These are phyloP conservation scores for Arrhamphus sclerolepis DNA, from an alignment of 2,797 vertebrate genomes.

Conservation along the genomic window DNA sequence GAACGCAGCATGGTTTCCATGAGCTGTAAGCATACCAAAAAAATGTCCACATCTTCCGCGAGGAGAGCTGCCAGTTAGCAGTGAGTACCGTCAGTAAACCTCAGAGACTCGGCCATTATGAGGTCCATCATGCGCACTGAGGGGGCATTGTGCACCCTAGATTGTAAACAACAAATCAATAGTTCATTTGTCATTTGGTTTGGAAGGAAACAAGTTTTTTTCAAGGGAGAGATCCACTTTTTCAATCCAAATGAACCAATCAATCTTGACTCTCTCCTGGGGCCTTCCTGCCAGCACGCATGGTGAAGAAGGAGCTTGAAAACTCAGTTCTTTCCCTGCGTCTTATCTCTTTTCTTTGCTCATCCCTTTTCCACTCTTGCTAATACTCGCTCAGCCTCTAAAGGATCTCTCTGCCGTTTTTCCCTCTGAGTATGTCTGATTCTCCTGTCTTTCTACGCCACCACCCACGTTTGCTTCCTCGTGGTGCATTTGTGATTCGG, in stretches of 20 bases:
- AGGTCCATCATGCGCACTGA: slow-evolving; percentile 73
- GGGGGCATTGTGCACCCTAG: slow-evolving; percentile 54
- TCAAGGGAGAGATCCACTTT: slow-evolving; percentile 76
- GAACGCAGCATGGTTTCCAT: too few species aligned
- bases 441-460: slow-evolving; percentile 45
- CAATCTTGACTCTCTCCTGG: slow-evolving; percentile 74
- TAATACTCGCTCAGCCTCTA: slow-evolving; percentile 50
- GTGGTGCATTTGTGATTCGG: slow-evolving; percentile 68
- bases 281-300: slow-evolving; percentile 44
- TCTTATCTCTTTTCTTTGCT: slow-evolving; percentile 54
- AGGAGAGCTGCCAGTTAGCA: slow-evolving; percentile 48
- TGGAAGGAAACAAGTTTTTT: slow-evolving; percentile 81
- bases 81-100: slow-evolving; percentile 34
- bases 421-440: slow-evolving; percentile 32
- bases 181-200: slow-evolving; percentile 83
- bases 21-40: too few species aligned
- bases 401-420: slow-evolving; percentile 48
- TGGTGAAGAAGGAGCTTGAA: slow-evolving; percentile 41
- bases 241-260: slow-evolving; percentile 82
- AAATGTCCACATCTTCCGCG: background rate
- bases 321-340: slow-evolving; percentile 35
- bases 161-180: slow-evolving; percentile 83
- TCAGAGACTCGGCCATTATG: slow-evolving; percentile 67
- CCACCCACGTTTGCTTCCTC: slow-evolving; percentile 53
- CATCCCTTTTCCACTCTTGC: slow-evolving; percentile 47